Evolutionary conservation across 2,888 invertebrate genomes (phyloP).

Genomic region (Hyalella azteca): DNA sequence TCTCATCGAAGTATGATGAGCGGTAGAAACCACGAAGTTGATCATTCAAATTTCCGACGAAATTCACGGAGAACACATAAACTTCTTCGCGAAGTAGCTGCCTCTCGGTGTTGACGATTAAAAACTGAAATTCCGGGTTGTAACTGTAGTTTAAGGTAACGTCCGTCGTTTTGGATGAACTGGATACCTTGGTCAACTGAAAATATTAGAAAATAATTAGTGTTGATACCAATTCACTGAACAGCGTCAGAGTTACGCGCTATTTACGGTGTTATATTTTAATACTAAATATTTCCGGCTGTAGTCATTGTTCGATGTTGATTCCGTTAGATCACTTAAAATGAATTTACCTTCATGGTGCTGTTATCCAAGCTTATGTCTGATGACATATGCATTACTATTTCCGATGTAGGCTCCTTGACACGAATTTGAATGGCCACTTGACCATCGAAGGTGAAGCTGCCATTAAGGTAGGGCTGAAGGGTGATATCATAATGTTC

Average conservation of each 20-base stretch:
- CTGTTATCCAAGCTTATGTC: conserved; percentile 72
- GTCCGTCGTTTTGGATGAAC: too few species aligned
- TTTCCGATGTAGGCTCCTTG: conserved; percentile 68
- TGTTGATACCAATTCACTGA: too few species aligned
- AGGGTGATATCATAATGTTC: conserved; percentile 12
- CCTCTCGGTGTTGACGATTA: conserved; percentile 71
- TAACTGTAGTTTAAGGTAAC: conserved; percentile 28
- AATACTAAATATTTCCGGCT: too few species aligned
- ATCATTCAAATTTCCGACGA: conserved; percentile 75
- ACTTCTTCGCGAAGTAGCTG: conserved; percentile 68
- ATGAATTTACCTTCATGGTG: conserved; percentile 65
- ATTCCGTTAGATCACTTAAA: too few species aligned
- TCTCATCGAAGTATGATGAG: conserved; percentile 82
- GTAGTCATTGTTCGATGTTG: too few species aligned
- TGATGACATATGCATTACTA: conserved; percentile 78
- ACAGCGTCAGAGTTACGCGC: too few species aligned
- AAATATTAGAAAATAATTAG: too few species aligned
- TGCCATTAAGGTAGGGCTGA: conserved; percentile 9
- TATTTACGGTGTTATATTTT: too few species aligned
- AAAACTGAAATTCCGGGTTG: conserved; percentile 69
- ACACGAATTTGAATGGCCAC: conserved; percentile 66
- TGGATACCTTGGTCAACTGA: too few species aligned
- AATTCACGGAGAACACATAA: conserved; percentile 75
- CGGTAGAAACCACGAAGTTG: conserved; percentile 81
- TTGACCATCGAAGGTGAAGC: conserved; percentile 55